These are phyloP conservation scores for Habroteleia sp. DNA, from an alignment of 2,888 invertebrate species.

Conservation along the genomic window DNA sequence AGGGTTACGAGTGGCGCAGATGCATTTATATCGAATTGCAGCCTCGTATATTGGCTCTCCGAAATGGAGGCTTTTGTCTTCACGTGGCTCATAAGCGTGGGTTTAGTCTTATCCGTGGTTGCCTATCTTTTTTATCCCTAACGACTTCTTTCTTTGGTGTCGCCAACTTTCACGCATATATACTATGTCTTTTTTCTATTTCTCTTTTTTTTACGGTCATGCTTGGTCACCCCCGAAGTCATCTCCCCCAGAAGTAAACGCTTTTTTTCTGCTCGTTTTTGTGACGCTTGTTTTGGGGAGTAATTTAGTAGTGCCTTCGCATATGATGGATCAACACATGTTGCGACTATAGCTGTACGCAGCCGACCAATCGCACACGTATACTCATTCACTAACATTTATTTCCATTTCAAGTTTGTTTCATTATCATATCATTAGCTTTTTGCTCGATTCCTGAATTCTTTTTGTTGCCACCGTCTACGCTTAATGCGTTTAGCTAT, in stretches of 20 bases:
- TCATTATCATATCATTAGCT: slow-evolving; percentile 79
- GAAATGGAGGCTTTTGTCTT: slow-evolving; percentile 80
- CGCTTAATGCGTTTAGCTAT: neutral
- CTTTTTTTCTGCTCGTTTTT: slow-evolving; percentile 63
- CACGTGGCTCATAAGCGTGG: slow-evolving; percentile 79
- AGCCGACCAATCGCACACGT: slow-evolving; percentile 1
- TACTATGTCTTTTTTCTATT: slow-evolving; percentile 45
- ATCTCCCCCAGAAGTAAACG: slow-evolving; percentile 71
- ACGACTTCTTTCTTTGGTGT: slow-evolving; percentile 51
- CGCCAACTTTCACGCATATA: slow-evolving; percentile 63
- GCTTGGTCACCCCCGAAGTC: slow-evolving; percentile 77
- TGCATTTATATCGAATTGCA: slow-evolving; percentile 78
- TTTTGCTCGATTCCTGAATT: slow-evolving; percentile 76
- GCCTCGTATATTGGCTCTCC: slow-evolving; percentile 74
- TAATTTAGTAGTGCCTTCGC: slow-evolving; percentile 70
- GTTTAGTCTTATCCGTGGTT: slow-evolving; percentile 75
- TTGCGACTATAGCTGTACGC: slow-evolving; percentile 22
- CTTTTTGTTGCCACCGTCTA: slow-evolving; percentile 49
- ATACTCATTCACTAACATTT: slow-evolving; percentile 9
- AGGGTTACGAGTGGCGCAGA: slow-evolving; percentile 73
- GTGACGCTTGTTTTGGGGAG: slow-evolving; percentile 72
- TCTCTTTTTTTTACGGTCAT: slow-evolving; percentile 67
- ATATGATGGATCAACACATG: slow-evolving; percentile 67
- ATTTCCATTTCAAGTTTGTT: slow-evolving; percentile 54
- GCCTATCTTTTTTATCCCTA: slow-evolving; percentile 58